phyloP scores from a whole-genome alignment of 1,140 invertebrate species.

The Eumaeus atala region DNA sequence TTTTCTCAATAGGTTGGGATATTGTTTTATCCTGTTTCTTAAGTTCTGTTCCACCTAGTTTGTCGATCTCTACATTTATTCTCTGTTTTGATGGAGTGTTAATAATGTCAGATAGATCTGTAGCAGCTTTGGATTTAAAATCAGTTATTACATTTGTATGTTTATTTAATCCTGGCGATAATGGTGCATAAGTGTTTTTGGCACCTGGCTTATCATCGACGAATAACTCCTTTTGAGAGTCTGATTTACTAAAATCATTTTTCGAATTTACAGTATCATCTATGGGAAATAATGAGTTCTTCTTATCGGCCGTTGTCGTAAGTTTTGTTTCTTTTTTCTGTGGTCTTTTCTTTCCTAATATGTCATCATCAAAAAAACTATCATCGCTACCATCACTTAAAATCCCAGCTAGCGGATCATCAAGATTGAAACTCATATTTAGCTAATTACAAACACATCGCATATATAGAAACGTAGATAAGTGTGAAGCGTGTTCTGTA shows the following conservation, averaged over 20 bases:
- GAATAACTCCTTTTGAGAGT: background rate
- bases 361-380: slow-evolving; percentile 72
- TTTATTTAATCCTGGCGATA: slow-evolving; percentile 38
- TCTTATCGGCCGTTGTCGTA: slow-evolving; percentile 49
- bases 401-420: slow-evolving; percentile 70
- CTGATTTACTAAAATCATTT: slow-evolving; percentile 12
- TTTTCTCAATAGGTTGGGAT: slow-evolving; percentile 42
- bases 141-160: slow-evolving; percentile 19
- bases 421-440: slow-evolving; percentile 62
- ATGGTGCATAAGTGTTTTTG: slow-evolving; percentile 24
- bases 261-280: slow-evolving; percentile 5
- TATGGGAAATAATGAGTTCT: slow-evolving; percentile 9
- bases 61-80: slow-evolving; percentile 35
- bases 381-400: slow-evolving; percentile 72
- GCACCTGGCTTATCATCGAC: background rate
- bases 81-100: slow-evolving; percentile 51
- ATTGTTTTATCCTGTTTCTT: slow-evolving; percentile 40
- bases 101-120: slow-evolving; percentile 27
- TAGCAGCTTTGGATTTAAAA: slow-evolving; percentile 19
- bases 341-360: slow-evolving; percentile 57
- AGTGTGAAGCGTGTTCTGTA: no score
- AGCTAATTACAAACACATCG: no score
- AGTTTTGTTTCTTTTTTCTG: slow-evolving; percentile 39
- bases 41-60: slow-evolving; percentile 36
- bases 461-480: no score